These are phyloP conservation scores for Oryzias woworae DNA, from an alignment of 2,113 vertebrate species.

Conservation along the genomic window DNA sequence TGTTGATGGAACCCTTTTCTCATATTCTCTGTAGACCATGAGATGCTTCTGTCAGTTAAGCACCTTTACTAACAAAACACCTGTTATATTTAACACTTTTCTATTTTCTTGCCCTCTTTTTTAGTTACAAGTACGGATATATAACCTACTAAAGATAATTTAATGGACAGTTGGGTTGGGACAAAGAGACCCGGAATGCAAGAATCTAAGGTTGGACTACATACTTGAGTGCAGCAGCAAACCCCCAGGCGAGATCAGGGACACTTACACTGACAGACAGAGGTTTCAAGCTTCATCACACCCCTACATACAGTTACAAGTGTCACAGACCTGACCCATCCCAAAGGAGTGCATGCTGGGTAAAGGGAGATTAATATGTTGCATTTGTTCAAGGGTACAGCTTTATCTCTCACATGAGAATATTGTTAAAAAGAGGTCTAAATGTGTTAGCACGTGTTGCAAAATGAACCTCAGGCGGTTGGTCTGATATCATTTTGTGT, in stretches of 20 bases:
- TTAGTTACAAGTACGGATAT: too few relatives aligned
- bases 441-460: constrained; percentile 54
- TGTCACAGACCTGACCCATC: constrained; percentile 44
- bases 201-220: constrained; percentile 23
- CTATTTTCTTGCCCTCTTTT: too few relatives aligned
- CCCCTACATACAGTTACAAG: constrained; percentile 8
- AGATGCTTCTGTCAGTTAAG: too few relatives aligned
- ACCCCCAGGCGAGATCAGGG: not conserved
- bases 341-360: constrained; percentile 32
- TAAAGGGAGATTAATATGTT: constrained; percentile 44
- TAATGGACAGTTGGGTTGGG: not conserved
- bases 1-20: too few relatives aligned
- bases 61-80: too few relatives aligned
- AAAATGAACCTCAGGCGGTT: constrained; percentile 45
- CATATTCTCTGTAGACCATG: too few relatives aligned
- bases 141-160: not conserved
- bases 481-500: constrained; percentile 43
- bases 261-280: not conserved
- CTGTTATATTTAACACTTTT: too few relatives aligned
- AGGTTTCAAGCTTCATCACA: constrained; percentile 19
- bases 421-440: constrained; percentile 56
- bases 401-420: constrained; percentile 47
- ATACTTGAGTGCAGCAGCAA: constrained; percentile 4
- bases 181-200: not conserved
- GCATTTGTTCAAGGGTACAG: constrained; percentile 35